Evolutionary conservation across 2,113 vertebrate species (phyloP).

Genomic region (Pelecanus crispus): DNA sequence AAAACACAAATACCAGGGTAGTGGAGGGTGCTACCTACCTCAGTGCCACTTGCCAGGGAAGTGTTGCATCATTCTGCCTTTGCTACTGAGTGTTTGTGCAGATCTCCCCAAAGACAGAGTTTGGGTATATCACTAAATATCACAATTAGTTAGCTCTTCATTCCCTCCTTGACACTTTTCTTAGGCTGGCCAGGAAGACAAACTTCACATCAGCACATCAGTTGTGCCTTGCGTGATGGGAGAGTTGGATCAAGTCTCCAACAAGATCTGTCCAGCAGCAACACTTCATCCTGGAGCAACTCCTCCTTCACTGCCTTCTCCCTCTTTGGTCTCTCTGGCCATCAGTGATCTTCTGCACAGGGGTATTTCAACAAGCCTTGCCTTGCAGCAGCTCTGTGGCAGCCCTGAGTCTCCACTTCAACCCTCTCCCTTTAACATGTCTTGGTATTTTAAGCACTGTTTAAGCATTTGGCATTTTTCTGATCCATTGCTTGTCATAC

Average conservation of each 20-base stretch:
- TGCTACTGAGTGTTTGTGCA: rapidly evolving
- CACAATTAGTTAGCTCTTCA: background rate
- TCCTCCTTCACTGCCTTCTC: background rate
- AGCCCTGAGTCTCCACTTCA: rapidly evolving
- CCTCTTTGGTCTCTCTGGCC: background rate
- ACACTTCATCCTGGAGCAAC: background rate
- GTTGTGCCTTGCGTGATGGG: background rate
- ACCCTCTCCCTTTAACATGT: background rate
- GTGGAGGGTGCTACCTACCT: background rate
- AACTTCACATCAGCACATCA: background rate
- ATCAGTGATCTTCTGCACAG: background rate
- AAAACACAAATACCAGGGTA: background rate
- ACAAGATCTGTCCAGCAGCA: background rate
- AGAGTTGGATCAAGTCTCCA: background rate
- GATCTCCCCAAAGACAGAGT: background rate
- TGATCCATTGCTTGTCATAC: rapidly evolving
- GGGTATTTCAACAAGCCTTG: background rate
- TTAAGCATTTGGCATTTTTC: background rate
- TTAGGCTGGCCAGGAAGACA: background rate
- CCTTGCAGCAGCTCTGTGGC: background rate
- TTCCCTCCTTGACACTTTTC: background rate
- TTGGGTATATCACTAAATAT: background rate
- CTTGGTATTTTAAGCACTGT: background rate
- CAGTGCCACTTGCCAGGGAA: background rate
- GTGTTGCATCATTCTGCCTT: background rate